A percentile compares a stretch with the other conserved stretches of the same genome.
These are phyloP conservation scores for Mizuhopecten yessoensis DNA, from an alignment of 1,140 invertebrate genomes.

Conservation along the genomic window DNA sequence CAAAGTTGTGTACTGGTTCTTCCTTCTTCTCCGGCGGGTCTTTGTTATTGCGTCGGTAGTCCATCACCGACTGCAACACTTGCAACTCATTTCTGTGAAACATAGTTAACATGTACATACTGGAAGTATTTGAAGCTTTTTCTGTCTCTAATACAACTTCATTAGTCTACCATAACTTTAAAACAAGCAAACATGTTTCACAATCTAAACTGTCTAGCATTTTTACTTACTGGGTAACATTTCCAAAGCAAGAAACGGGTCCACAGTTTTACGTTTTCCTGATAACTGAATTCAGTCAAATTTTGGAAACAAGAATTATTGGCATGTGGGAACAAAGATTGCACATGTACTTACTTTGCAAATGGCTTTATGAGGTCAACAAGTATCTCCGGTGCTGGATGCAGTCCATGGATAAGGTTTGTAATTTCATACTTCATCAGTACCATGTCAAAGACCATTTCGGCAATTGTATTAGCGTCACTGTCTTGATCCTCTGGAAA, in stretches of 20 bases:
- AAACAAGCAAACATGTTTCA: no score
- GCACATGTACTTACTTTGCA: slow-evolving; percentile 62
- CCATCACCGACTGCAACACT: neutral
- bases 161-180: no score
- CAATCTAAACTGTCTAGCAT: no score
- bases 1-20: neutral
- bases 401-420: slow-evolving; percentile 60
- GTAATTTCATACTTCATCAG: slow-evolving; percentile 68
- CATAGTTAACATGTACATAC: neutral
- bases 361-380: slow-evolving; percentile 56
- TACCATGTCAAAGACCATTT: slow-evolving; percentile 67
- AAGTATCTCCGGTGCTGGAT: slow-evolving; percentile 66
- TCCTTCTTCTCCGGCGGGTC: neutral
- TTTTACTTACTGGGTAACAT: no score
- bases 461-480: slow-evolving; percentile 52
- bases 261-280: no score
- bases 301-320: no score
- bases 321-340: no score
- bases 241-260: no score
- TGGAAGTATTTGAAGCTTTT: no score
- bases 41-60: neutral
- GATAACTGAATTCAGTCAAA: no score
- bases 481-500: slow-evolving; percentile 66
- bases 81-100: neutral
- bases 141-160: no score